phyloP scores from a whole-genome alignment of 2,888 invertebrate genomes.

The Heliconius ethilla region DNA sequence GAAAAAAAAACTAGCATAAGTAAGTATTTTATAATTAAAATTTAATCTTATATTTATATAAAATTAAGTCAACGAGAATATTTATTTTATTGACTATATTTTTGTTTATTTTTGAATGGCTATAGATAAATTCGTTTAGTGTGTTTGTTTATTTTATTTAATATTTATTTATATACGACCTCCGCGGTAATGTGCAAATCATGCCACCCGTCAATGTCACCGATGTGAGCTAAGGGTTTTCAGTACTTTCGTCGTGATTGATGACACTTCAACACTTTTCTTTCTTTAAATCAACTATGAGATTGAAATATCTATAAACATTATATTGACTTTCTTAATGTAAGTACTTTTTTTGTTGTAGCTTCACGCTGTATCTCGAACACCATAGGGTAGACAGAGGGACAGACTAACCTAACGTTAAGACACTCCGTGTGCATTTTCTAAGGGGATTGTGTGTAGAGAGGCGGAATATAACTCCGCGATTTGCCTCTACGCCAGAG shows the following conservation, averaged over 20 bases:
- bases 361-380: too few relatives aligned
- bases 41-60: slow-evolving; percentile 43
- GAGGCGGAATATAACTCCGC: too few relatives aligned
- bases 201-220: slow-evolving; percentile 49
- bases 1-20: not conserved
- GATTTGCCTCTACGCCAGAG: too few relatives aligned
- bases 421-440: too few relatives aligned
- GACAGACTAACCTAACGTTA: too few relatives aligned
- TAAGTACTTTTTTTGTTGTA: not conserved
- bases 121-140: slow-evolving; percentile 10
- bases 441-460: too few relatives aligned
- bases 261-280: slow-evolving; percentile 53
- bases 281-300: slow-evolving; percentile 21
- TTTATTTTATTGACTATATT: not conserved
- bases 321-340: slow-evolving; percentile 27
- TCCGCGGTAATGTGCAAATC: slow-evolving; percentile 44
- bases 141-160: not conserved
- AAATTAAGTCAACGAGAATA: not conserved
- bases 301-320: slow-evolving; percentile 24
- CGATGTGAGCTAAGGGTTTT: slow-evolving; percentile 53
- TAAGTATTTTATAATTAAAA: slow-evolving; percentile 48
- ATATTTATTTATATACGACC: slow-evolving; percentile 31
- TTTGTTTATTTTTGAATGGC: not conserved
- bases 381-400: too few relatives aligned
- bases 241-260: slow-evolving; percentile 60